Evolutionary conservation across 2,797 vertebrate species (phyloP), one percentile per base, ranked within the genome.

Genomic region (Acrocephalus scirpaceus): DNA sequence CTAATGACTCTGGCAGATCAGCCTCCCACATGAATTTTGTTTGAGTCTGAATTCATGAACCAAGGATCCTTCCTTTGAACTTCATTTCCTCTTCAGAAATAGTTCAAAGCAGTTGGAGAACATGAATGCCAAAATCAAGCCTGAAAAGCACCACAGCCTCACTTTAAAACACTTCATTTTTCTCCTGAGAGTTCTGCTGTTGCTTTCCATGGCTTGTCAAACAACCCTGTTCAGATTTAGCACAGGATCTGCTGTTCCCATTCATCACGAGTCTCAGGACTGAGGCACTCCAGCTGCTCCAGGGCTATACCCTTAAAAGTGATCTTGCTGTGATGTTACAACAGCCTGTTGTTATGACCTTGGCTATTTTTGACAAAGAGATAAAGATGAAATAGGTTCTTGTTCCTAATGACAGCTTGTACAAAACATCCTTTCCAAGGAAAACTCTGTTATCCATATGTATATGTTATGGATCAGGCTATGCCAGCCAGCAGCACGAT

Each of bases 321-420:
- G 84, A 94, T 86, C 90, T 70, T 78, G 91, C 95, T 94, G 93
- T 50, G 93, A 94, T 75, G 66, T 78, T 90, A 56, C 22, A 75
- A 69, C 60, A 30, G 65, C 67, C 67, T 78, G 76, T 87, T 85
- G 60, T 57, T 81, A 53, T 29, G 88, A 95, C 91, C 90, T 96
- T 93, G 93, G 64, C 89, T 95, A 74, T 87, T 92, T 89, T 16
- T 91, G 82, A 80, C 86, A 87, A 32, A 76, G 62, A 91, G 56
- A 95, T 75, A 82, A 93, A 94, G 91, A 87, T 95, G 78, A 96
- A 97, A 95, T 71, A 88, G 65, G 27, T 50, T 80, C 86, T 62
- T 71, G 74, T 67, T 92, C 74, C 73, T 93, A 94, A 94, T 79
- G 83, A 89, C 90, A 88, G 76, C 77, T 95, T 88, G 72, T 81